Base-by-base conservation (phyloP, 2,797 vertebrate species). In the Malurus splendens region DNA sequence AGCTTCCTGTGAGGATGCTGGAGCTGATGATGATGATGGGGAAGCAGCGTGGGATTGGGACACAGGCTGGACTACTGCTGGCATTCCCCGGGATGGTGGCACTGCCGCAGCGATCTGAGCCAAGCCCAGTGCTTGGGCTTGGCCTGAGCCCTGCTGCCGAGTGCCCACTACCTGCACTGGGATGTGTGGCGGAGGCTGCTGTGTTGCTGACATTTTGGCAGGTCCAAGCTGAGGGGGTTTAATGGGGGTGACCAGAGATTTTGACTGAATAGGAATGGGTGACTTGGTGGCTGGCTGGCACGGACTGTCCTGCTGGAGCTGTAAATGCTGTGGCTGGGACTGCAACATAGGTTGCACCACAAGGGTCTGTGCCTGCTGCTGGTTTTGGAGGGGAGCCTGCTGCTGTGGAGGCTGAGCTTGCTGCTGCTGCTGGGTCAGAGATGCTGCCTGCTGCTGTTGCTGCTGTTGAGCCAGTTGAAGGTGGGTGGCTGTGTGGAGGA, bases 141-240 rank as follows among this genome's bases (percentile, higher is more conserved):
- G 98, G 75, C 98, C 98, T 55, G 97, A 94, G 14, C 98, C 94
- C 71, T 98, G 98, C 96, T 99, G 99, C 81, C 99, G 98, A 79
- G 98, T 98, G 48, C 99, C 99, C 42, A 99, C 98, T 12, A 99
- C 97, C 93, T 99, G 99, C 75, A 99, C 98, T 0, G 99, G 99
- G 89, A 99, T 98, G 70, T 99, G 99, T 17, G 98, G 98, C 1
- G 98, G 96, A 73, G 98, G 98, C 74, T 98, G 98, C 81, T 97
- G 97, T 3, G 96, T 2, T 8, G 96, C 95, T 36, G 97, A 96
- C 95, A 97, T 96, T 91, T 97, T 97, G 64, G 95, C 92, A 41
- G 96, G 94, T 41, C 97, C 97, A 23, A 97, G 90, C 73, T 96
- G 97, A 76, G 97, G 94, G 23, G 95, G 93, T 88, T 97, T 98